Conservation (phyloP, 2,888 invertebrate species). For the Megastigmus dorsalis region DNA sequence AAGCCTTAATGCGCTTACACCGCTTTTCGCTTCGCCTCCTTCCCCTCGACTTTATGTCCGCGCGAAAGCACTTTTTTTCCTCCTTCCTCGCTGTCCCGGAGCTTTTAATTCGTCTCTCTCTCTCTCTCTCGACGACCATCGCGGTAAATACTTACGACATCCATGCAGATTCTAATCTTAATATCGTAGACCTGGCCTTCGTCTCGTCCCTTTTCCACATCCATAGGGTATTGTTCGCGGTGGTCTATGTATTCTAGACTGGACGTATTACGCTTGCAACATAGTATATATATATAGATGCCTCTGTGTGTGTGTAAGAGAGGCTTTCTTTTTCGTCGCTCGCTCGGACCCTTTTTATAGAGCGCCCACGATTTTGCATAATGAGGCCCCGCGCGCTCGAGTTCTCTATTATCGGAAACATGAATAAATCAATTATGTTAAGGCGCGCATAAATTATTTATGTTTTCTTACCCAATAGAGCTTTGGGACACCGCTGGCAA, state of each 20-base stretch:
- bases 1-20: too few species aligned
- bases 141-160: neutral
- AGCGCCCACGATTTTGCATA: constrained; percentile 38
- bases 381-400: constrained; percentile 21
- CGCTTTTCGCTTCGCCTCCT: too few species aligned
- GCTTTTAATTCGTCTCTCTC: constrained; percentile 13
- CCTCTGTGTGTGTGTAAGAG: constrained; percentile 16
- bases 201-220: neutral
- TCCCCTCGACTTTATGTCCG: too few species aligned
- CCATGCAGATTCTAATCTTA: neutral
- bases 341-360: neutral
- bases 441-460: constrained; percentile 49
- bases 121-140: too few species aligned
- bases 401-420: constrained; percentile 40
- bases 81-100: too few species aligned
- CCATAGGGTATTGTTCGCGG: neutral
- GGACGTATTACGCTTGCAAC: constrained; percentile 17
- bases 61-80: too few species aligned
- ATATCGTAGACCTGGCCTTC: neutral
- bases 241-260: neutral
- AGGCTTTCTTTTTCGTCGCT: neutral
- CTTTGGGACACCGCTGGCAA: too few species aligned
- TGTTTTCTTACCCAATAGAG: too few species aligned
- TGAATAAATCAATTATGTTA: constrained; percentile 53
- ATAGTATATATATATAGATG: constrained; percentile 31